Evolutionary conservation across 2,797 vertebrate species (phyloP), one percentile per base, ranked within the genome.

Genomic region (Paedocypris micromegethes): DNA sequence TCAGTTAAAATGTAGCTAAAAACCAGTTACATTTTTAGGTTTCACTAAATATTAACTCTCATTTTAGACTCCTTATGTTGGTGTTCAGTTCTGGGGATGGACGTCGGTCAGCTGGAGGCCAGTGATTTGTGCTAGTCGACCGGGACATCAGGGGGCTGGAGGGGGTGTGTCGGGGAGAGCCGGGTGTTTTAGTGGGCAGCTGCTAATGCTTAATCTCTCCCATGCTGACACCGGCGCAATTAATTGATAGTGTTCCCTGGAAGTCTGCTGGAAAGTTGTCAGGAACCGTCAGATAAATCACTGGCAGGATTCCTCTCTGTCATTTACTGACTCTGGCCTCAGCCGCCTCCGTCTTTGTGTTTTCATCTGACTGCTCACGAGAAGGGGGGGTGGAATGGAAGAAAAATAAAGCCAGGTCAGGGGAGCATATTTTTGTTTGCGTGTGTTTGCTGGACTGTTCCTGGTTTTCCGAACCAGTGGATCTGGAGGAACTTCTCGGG

Each of bases 201-300:
- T 90, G 89, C 75, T 77, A 83, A 84, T 73, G 82, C 86, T 90
- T 89, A 87, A 89, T 90, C 88, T 91, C 85, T 74, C 75, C 78
- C 61, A 62, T 72, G 79, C 86, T 89, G 88, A 90, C 87, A 89
- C 85, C 70, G 80, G 82, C 85, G 86, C 84, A 89, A 89, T 89
- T 90, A 90, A 88, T 87, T 87, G 86, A 90, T 86, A 81, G 84
- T 80, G 74, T 83, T 86, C 83, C 88, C 85, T 88, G 84, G 82
- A 85, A 87, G 84, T 85, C 85, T 82, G 86, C 81, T 84, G 81
- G 83, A 88, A 89, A 88, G 85, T 87, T 89, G 88, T 88, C 87
- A 84, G 79, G 75, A 68, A 59, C 75, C 62, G 58, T 88, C 84
- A 83, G 83, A 90, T 90, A 90, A 89, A 90, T 90, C 87, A 89